Conservation (phyloP, 1,140 invertebrate species). For the Aphis craccivora region DNA sequence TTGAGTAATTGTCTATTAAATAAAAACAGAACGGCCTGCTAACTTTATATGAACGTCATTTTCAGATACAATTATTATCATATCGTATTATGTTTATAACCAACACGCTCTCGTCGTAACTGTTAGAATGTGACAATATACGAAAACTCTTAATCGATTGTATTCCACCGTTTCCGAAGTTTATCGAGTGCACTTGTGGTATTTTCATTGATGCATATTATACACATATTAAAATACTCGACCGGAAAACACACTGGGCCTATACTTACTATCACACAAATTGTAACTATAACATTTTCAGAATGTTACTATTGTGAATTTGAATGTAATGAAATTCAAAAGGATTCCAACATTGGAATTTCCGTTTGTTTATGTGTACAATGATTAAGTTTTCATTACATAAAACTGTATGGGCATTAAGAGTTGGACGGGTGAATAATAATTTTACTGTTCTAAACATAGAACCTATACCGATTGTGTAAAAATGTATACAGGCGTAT, state of each 20-base stretch:
- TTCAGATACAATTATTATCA: not conserved
- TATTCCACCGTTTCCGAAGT: not conserved
- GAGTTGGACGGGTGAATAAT: not conserved
- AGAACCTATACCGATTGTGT: not conserved
- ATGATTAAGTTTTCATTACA: conserved; percentile 20
- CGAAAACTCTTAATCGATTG: conserved; percentile 4
- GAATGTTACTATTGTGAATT: conserved; percentile 4
- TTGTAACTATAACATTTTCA: not conserved
- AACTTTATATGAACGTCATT: not conserved
- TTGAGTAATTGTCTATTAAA: not conserved
- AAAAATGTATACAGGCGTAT: not conserved
- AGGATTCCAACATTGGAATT: not conserved
- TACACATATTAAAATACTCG: not conserved
- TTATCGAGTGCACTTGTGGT: conserved; percentile 13
- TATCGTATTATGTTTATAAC: not conserved
- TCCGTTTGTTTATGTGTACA: not conserved
- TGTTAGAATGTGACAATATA: not conserved
- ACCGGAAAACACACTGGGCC: not conserved
- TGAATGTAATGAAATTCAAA: not conserved
- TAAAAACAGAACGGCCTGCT: not conserved
- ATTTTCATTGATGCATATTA: not conserved
- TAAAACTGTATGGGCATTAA: not conserved
- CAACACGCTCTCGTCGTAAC: not conserved
- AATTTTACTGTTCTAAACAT: not conserved
- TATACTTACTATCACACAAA: not conserved